Evolutionary conservation across 2,888 invertebrate genomes (phyloP).

Genomic region (Drosophila kokeensis): DNA sequence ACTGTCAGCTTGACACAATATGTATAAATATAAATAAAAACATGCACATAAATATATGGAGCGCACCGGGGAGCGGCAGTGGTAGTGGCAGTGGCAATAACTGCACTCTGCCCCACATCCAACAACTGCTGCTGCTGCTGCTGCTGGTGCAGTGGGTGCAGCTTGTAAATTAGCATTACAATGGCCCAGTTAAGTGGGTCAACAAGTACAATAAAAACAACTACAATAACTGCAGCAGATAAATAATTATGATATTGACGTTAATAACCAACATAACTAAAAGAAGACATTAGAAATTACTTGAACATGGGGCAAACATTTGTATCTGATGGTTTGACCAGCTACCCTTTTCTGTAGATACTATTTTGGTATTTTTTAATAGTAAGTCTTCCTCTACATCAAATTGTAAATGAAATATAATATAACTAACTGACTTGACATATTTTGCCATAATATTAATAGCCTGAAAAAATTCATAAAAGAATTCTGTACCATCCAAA

Average conservation of each 20-base stretch:
- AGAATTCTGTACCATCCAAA: neutral
- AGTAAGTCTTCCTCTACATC: neutral
- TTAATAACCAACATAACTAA: slow-evolving; percentile 8
- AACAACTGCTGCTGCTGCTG: slow-evolving; percentile 33
- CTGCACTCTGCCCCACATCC: slow-evolving; percentile 26
- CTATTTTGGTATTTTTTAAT: neutral
- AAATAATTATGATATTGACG: neutral
- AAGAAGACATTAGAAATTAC: slow-evolving; percentile 5
- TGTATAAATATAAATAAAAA: slow-evolving; percentile 45
- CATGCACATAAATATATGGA: slow-evolving; percentile 32
- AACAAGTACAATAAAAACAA: slow-evolving; percentile 30
- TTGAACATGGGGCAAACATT: neutral
- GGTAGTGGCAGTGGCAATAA: slow-evolving; percentile 27
- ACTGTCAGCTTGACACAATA: slow-evolving; percentile 70
- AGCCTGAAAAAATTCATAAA: neutral
- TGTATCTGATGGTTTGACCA: neutral
- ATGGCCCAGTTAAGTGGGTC: slow-evolving; percentile 67
- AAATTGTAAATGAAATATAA: neutral
- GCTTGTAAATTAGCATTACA: slow-evolving; percentile 76
- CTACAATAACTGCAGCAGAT: slow-evolving; percentile 1
- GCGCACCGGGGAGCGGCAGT: slow-evolving; percentile 43
- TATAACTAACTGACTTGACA: neutral
- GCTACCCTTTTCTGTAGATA: neutral
- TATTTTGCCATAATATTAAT: neutral
- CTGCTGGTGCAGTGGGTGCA: slow-evolving; percentile 57